Evolutionary conservation across 2,888 invertebrate species (phyloP), one percentile per base, ranked within the genome.

Genomic region (Drosophila aldrichi): DNA sequence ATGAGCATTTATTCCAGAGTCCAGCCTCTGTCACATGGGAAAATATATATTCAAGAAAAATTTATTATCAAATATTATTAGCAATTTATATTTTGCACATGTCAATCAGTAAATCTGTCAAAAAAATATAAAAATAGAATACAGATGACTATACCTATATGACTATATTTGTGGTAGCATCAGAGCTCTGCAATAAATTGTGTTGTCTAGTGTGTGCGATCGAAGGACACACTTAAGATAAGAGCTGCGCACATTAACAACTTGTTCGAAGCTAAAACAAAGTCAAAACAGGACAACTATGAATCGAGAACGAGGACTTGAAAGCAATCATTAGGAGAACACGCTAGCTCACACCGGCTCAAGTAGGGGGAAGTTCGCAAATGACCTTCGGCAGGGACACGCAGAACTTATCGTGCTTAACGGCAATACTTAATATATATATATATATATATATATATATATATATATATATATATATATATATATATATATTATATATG

Each of bases 161-260:
- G 10, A 32, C 32, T 32, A 32, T 40, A 16, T 38, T 12, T 10
- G n/a, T 2, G 22, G 5, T 14, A 8, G 36, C n/a, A 34, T 44
- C 32, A n/a, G 10, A n/a, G 18, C 22, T 9, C 16, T 9, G 9
- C 29, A 7, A 12, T 8, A 22, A 3, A 25, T 9, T 40, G 40
- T 18, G 66, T 18, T 40, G 18, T 6, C 40, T 16, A 63, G 66
- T 66, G 63, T 41, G 12, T 4, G 41, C 8, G 55, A 32, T 38
- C 36, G 32, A 18, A 20, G 41, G 32, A 40, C 20, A 62, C 56
- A 9, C 38, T 16, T 14, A 14, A 65, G 64, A 51, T 56, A 58
- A 57, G 38, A 48, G 49, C 44, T 10, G 55, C 20, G 12, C 12
- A 14, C 51, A 67, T 73, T 78, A 73, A 44, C 40, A 61, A 22